These are phyloP conservation scores for Trichogramma evanescens DNA, from an alignment of 2,888 invertebrate genomes.

Conservation along the genomic window DNA sequence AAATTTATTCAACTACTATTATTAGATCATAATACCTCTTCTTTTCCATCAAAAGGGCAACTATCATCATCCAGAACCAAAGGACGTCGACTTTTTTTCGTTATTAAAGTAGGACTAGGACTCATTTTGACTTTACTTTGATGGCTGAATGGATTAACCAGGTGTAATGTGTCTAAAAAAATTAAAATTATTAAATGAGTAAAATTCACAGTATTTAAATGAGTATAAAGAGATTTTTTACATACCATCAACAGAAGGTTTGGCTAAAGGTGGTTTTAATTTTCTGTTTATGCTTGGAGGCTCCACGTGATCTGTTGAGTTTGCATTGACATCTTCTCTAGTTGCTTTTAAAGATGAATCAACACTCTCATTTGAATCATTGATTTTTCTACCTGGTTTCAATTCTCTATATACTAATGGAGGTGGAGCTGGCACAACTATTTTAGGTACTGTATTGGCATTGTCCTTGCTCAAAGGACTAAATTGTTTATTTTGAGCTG, in stretches of 20 bases:
- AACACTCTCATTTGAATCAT: constrained; percentile 44
- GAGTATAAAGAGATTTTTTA: neutral
- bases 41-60: constrained; percentile 45
- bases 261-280: constrained; percentile 39
- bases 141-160: constrained; percentile 45
- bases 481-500: constrained; percentile 23
- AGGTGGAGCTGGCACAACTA: constrained; percentile 48
- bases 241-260: constrained; percentile 32
- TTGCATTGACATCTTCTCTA: constrained; percentile 35
- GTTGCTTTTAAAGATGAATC: constrained; percentile 42
- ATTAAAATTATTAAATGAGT: constrained; percentile 13
- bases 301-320: constrained; percentile 44
- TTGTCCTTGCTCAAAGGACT: constrained; percentile 46
- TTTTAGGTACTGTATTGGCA: constrained; percentile 55
- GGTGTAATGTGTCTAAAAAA: constrained; percentile 37
- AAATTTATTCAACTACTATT: neutral
- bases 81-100: constrained; percentile 34
- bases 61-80: constrained; percentile 49
- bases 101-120: constrained; percentile 52
- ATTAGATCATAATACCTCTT: constrained; percentile 35
- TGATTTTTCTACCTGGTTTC: constrained; percentile 52
- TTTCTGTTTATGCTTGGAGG: constrained; percentile 77
- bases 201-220: neutral
- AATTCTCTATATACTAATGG: constrained; percentile 55
- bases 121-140: constrained; percentile 49